Evolutionary conservation across 1,140 invertebrate species (phyloP).

Genomic region (Metopolophium dirhodum): DNA sequence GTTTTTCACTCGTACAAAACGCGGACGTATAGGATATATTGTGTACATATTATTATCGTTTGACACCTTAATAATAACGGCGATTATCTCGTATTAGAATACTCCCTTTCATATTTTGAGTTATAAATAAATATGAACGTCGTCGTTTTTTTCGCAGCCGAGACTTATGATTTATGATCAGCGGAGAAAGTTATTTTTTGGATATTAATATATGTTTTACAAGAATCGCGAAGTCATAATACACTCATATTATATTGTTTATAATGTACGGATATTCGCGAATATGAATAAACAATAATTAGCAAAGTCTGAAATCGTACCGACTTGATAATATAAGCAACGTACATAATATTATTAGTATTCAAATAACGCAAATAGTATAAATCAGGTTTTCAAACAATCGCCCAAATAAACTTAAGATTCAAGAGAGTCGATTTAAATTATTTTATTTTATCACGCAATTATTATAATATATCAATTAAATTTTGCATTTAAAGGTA

Average conservation of each 20-base stretch:
- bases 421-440: background rate
- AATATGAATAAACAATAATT: conserved; percentile 24
- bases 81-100: background rate
- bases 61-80: conserved; percentile 12
- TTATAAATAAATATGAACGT: conserved; percentile 21
- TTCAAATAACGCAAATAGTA: background rate
- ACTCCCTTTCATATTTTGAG: background rate
- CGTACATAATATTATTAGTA: background rate
- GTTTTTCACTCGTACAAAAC: background rate
- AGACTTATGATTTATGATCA: background rate
- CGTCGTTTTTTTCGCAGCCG: background rate
- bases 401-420: background rate
- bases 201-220: conserved; percentile 17
- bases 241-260: background rate
- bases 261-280: background rate
- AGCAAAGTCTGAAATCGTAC: background rate
- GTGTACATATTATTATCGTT: background rate
- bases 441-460: background rate
- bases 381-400: background rate
- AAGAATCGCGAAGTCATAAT: background rate
- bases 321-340: background rate
- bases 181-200: conserved; percentile 29
- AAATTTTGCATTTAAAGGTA: background rate
- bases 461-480: background rate
- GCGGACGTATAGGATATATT: background rate